Evolutionary conservation across 2,797 vertebrate species (phyloP).

Genomic region (Cyprinella venusta): DNA sequence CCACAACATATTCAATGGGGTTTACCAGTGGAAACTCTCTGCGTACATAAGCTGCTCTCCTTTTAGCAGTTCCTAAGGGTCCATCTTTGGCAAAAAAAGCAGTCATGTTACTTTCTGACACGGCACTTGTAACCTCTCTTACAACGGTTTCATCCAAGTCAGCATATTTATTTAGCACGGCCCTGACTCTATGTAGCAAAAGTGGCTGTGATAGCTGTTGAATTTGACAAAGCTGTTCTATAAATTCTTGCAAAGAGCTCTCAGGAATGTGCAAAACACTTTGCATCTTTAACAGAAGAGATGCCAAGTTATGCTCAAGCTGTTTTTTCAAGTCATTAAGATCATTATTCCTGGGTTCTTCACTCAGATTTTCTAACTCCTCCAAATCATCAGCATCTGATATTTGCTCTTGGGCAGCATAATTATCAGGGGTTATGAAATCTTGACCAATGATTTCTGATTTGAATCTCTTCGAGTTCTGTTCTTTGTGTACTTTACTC

Average conservation of each 20-base stretch:
- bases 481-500: too few species aligned
- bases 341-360: background rate
- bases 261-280: background rate
- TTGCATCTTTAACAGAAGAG: conserved; percentile 9
- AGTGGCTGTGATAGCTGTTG: conserved; percentile 50
- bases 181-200: conserved; percentile 45
- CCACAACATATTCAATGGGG: conserved; percentile 43
- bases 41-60: conserved; percentile 48
- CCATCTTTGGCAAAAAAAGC: conserved; percentile 34
- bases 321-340: background rate
- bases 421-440: background rate
- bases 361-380: background rate
- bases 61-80: conserved; percentile 50
- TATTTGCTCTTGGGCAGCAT: conserved; percentile 1
- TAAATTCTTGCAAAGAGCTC: background rate
- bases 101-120: conserved; percentile 41
- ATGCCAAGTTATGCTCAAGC: background rate
- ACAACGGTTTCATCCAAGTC: conserved; percentile 26
- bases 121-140: conserved; percentile 26
- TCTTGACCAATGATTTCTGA: background rate
- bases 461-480: too few species aligned
- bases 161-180: conserved; percentile 34
- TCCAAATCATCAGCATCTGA: background rate
- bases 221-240: background rate
- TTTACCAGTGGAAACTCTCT: conserved; percentile 49